Percentiles rank a stretch among this genome's conserved stretches.
Evolutionary conservation across 2,797 vertebrate genomes (phyloP).

Genomic region (Petrocephalus schoutedeni): DNA sequence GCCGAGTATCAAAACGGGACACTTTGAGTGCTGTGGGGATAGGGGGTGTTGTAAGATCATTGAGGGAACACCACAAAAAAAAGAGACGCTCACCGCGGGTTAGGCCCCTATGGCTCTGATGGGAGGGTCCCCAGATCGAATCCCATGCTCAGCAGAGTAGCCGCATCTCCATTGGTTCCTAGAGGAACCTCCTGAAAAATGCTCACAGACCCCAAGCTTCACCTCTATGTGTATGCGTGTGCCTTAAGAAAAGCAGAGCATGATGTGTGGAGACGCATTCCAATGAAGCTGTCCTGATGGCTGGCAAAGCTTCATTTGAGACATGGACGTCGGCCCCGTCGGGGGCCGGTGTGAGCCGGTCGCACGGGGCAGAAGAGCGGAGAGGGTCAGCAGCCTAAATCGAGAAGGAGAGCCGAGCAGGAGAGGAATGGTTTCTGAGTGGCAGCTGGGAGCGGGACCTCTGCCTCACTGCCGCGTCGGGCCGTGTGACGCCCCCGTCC

Average conservation of each 20-base stretch:
- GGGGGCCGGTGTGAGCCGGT: no score
- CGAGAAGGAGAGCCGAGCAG: neutral
- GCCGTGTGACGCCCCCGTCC: neutral
- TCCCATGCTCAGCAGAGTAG: neutral
- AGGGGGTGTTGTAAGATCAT: neutral
- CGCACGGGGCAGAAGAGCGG: neutral
- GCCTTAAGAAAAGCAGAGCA: neutral
- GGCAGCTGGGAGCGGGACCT: neutral
- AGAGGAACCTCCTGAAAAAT: neutral
- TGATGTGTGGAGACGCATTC: neutral
- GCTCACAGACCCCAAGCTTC: neutral
- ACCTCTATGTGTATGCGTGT: neutral
- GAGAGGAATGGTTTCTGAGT: neutral
- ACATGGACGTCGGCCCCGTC: neutral
- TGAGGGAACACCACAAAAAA: neutral
- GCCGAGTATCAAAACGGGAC: neutral
- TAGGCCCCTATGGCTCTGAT: neutral
- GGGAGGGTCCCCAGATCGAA: neutral
- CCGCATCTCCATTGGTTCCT: neutral
- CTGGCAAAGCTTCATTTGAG: neutral
- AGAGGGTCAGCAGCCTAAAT: neutral
- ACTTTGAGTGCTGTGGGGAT: neutral
- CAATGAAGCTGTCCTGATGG: neutral
- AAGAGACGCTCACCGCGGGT: neutral
- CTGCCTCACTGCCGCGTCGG: no score